These are phyloP conservation scores for Peromyscus eremicus DNA, from an alignment of 2,797 vertebrate species.

Conservation along the genomic window DNA sequence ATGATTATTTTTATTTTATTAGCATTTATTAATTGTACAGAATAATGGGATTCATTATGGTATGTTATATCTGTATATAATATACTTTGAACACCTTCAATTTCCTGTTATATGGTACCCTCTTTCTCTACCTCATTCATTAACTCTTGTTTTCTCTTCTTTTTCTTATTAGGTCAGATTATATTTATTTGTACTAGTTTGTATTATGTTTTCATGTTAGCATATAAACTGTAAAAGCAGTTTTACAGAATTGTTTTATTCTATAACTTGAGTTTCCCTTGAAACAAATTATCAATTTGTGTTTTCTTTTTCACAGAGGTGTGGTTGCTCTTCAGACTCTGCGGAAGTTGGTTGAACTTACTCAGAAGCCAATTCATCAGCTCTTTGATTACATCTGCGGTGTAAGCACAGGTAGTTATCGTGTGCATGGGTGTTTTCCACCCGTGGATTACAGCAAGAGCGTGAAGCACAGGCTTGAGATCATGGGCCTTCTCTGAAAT, in stretches of 20 bases:
- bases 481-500: conserved; percentile 27
- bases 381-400: conserved; percentile 99
- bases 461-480: background rate
- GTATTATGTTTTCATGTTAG: conserved; percentile 21
- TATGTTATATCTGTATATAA: background rate
- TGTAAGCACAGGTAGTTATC: conserved; percentile 96
- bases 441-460: background rate
- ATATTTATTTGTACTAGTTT: background rate
- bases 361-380: conserved; percentile 95
- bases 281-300: conserved; percentile 57
- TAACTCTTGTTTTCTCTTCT: background rate
- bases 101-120: background rate
- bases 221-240: conserved; percentile 26
- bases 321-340: conserved; percentile 96
- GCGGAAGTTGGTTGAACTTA: conserved; percentile 94
- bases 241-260: conserved; percentile 51
- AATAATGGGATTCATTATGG: background rate
- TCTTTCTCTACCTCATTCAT: background rate
- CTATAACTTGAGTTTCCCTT: conserved; percentile 40
- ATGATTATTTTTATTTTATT: conserved; percentile 11
- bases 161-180: background rate
- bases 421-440: background rate
- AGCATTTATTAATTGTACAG: background rate
- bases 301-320: conserved; percentile 91
- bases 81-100: background rate